Conservation (phyloP, 1,140 invertebrate genomes). For the Cyclina sinensis region DNA sequence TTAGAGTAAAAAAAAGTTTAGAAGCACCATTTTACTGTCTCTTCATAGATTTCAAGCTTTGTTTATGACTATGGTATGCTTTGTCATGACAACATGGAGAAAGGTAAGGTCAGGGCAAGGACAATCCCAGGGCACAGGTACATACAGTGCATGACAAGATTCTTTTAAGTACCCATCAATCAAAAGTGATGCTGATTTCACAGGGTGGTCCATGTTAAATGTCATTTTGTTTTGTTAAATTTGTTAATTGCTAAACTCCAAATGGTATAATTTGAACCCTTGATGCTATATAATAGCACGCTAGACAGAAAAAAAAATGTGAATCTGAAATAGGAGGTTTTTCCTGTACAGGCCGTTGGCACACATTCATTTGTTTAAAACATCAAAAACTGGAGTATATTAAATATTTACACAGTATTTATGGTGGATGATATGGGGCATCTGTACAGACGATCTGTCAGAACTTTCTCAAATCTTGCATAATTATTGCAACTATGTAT, state of each 20-base stretch:
- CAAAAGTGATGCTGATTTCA: neutral
- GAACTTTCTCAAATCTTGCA: neutral
- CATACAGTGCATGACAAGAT: too few relatives aligned
- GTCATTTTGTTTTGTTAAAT: neutral
- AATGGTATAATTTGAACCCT: too few relatives aligned
- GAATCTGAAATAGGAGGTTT: neutral
- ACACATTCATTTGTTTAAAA: slow-evolving; percentile 26
- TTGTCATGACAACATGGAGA: too few relatives aligned
- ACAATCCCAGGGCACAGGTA: too few relatives aligned
- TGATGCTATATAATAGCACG: neutral
- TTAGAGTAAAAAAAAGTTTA: too few relatives aligned
- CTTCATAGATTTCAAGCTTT: too few relatives aligned
- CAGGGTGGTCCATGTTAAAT: slow-evolving; percentile 2
- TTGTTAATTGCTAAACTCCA: too few relatives aligned
- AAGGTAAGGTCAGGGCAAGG: too few relatives aligned
- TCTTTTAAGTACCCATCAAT: too few relatives aligned
- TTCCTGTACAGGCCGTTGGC: neutral
- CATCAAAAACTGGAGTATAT: slow-evolving; percentile 34
- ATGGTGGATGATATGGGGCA: neutral
- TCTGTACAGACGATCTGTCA: neutral
- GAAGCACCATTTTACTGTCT: too few relatives aligned
- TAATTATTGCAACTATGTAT: neutral
- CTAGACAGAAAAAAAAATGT: neutral
- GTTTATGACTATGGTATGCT: too few relatives aligned
- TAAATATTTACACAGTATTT: slow-evolving; percentile 49